Base-by-base conservation (phyloP, 2,797 vertebrate genomes). In the Neostethus bicornis region DNA sequence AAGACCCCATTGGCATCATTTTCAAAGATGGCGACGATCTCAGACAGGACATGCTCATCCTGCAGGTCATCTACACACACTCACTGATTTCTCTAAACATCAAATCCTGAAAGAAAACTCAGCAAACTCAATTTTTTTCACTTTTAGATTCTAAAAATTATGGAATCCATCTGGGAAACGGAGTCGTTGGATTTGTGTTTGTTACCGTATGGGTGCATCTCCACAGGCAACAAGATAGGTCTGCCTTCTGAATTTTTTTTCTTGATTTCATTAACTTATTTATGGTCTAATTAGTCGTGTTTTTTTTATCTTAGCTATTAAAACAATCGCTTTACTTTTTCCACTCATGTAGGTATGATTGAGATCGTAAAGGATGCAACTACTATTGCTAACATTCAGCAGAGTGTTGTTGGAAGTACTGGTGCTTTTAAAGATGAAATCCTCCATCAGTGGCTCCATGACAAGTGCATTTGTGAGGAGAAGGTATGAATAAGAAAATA, bases 1-100 rank as follows among this genome's bases (percentile, higher is more conserved):
- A 92, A 55, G 97, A 99, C 88, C 94, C 96, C 6, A 98, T 99
- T 51, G 96, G 97, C 50, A 95, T 99, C 70, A 98, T 99, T 79
- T 99, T 99, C 85, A 99, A 99, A 73, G 95, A 99, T 0, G 97
- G 97, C 0, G 97, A 99, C 5, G 97, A 99, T 82, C 92, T 99
- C 37, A 91, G 97, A 1, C 97, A 99, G 88, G 97, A 99, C 65
- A 99, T 99, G 97, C 92, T 99, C 39, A 99, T 99, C 88, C 92
- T 99, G 73, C 97, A 99, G 95, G 97, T 96, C 85, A 6, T 45
- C 2, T 4, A 32, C 16, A 1, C 2, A 1, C 10, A 2, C 1
- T 5, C 1, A 6, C 31, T 11, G 28, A 9, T 1, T 6, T 7
- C 5, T 56, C 1, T 2, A 1, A 39, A 26, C 31, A 7, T 25